phyloP scores from a whole-genome alignment of 2,888 invertebrate genomes.

The Alsophila aescularia region DNA sequence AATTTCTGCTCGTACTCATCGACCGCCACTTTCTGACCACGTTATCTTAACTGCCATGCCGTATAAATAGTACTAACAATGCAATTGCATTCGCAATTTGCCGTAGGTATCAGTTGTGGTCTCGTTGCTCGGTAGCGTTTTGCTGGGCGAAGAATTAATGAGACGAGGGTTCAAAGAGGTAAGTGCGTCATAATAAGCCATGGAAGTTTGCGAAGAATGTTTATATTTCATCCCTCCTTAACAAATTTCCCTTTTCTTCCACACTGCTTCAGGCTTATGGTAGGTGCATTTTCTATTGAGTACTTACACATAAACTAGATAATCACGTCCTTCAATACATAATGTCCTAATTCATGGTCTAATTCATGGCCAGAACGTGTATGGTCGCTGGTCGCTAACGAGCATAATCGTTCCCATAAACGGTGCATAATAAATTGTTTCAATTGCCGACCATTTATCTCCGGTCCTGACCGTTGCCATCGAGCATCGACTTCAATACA shows the following conservation, averaged over 20 bases:
- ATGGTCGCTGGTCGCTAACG: slow-evolving; percentile 15
- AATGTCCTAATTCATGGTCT: neutral
- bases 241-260: too few relatives aligned
- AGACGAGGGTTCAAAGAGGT: slow-evolving; percentile 35
- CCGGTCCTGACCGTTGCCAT: slow-evolving; percentile 30
- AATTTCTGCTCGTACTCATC: slow-evolving; percentile 66
- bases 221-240: neutral
- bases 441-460: slow-evolving; percentile 32
- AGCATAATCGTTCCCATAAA: slow-evolving; percentile 23
- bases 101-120: slow-evolving; percentile 48
- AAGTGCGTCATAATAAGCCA: slow-evolving; percentile 42
- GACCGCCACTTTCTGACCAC: slow-evolving; percentile 59
- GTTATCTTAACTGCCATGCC: slow-evolving; percentile 53
- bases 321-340: neutral
- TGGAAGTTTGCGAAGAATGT: slow-evolving; percentile 25
- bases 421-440: slow-evolving; percentile 35
- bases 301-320: neutral
- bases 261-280: too few relatives aligned
- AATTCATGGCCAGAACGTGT: too few relatives aligned
- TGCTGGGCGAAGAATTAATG: slow-evolving; percentile 35
- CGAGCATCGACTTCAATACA: slow-evolving; percentile 41
- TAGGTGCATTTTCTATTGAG: too few relatives aligned
- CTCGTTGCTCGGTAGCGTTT: slow-evolving; percentile 35
- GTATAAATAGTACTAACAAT: slow-evolving; percentile 53
- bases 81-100: slow-evolving; percentile 56